A percentile compares a stretch with the other conserved stretches of the same genome.
Conservation (phyloP, 2,888 invertebrate species). For the Hyppa rectilinea region DNA sequence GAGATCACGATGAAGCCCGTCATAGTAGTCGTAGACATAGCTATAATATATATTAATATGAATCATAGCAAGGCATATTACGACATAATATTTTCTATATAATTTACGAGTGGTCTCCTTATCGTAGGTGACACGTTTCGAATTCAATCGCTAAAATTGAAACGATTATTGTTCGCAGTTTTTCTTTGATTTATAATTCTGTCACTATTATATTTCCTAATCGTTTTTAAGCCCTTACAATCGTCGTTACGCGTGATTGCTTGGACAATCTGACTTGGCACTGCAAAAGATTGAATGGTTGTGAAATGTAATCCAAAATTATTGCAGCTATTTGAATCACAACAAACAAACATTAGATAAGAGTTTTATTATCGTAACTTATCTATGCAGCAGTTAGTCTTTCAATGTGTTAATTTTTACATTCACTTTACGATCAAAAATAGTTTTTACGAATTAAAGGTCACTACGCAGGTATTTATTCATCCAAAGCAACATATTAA, state of each 20-base stretch:
- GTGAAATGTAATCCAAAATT: slow-evolving; percentile 17
- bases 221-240: slow-evolving; percentile 38
- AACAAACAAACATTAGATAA: slow-evolving; percentile 22
- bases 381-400: background rate
- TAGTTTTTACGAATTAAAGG: background rate
- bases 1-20: no score
- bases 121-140: slow-evolving; percentile 9
- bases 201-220: slow-evolving; percentile 14
- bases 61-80: no score
- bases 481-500: background rate
- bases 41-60: no score
- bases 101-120: no score
- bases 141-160: slow-evolving; percentile 13
- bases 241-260: slow-evolving; percentile 41
- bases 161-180: slow-evolving; percentile 10
- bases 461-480: background rate
- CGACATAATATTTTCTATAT: no score
- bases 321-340: slow-evolving; percentile 7
- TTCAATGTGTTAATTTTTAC: slow-evolving; percentile 6
- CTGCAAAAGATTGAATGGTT: slow-evolving; percentile 16
- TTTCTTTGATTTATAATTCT: slow-evolving; percentile 30
- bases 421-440: slow-evolving; percentile 2
- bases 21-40: no score
- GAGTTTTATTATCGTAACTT: slow-evolving; percentile 8
- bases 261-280: slow-evolving; percentile 17